Base-by-base conservation (phyloP, 2,797 vertebrate species). In the Gymnocypris eckloni region DNA sequence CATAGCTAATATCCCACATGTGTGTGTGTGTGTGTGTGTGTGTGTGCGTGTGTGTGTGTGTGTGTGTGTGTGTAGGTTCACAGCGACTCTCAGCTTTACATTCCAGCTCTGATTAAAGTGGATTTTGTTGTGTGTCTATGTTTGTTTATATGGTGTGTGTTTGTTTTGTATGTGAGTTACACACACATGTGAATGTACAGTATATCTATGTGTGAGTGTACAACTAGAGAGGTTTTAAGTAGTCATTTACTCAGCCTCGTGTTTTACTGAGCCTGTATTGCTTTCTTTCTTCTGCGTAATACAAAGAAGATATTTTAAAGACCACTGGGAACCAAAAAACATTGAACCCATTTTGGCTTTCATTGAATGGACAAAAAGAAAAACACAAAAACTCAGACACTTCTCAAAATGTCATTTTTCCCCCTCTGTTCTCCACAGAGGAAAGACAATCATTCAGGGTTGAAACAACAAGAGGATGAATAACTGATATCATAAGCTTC, bases 51-150 rank as follows among this genome's bases (percentile, higher is more conserved):
- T 70, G 66, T 66, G 28, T 25, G 28, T n/a, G 37, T 25, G 48
- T 6, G 15, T 59, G 22, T 79, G n/a, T 22, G 61, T 70, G 66
- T 66, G 28, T 25, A 0, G 22, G 48, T 45, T 70, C 28, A 48
- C 43, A 52, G 71, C 16, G 0, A 61, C 56, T 43, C 54, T 33
- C 81, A 61, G 73, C 37, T 86, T 79, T 41, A 66, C 50, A 83
- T 48, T 70, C 82, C 33, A 8, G 43, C 33, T 16, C 69, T 33
- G 75, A 83, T 85, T 79, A 86, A 25, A 72, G 48, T 39, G 75
- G 72, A 79, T 81, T 75, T 69, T 28, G 25, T 84, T n/a, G 41
- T 76, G 81, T 84, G 25, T 66, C 3, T 15, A 28, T 66, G 25
- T 66, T 66, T 66, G 25, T 66, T 66, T 67, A 37, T 67, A 66